Percentiles rank a stretch among this genome's conserved stretches.
Evolutionary conservation across 2,888 invertebrate genomes (phyloP).

Genomic region (Apamea crenata): DNA sequence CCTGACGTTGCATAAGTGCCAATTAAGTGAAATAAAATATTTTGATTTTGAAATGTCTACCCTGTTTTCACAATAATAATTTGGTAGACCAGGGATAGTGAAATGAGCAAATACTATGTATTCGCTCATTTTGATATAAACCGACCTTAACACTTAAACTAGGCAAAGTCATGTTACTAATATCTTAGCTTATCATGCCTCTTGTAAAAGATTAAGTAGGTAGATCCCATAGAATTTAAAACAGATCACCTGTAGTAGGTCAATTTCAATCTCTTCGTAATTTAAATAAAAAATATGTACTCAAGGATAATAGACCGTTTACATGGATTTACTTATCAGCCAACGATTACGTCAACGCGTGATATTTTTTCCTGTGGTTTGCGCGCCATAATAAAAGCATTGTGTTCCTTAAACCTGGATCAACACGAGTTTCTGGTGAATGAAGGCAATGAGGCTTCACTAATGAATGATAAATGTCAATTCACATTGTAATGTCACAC

Average conservation of each 20-base stretch:
- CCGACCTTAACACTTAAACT: not conserved
- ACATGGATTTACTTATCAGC: constrained; percentile 40
- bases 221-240: not conserved
- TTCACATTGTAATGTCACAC: constrained; percentile 21
- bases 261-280: constrained; percentile 17
- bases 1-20: too few species aligned
- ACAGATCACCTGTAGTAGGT: not conserved
- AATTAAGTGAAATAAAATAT: too few species aligned
- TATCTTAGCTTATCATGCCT: not conserved
- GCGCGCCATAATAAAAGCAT: constrained; percentile 15
- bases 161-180: not conserved
- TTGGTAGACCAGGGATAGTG: not conserved
- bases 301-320: constrained; percentile 52
- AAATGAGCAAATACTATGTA: too few species aligned
- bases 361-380: constrained; percentile 35
- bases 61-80: not conserved
- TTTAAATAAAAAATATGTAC: constrained; percentile 30
- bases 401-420: constrained; percentile 27
- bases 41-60: too few species aligned
- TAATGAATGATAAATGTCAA: constrained; percentile 52
- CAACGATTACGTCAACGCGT: constrained; percentile 33
- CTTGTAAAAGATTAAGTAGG: not conserved
- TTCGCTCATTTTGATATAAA: not conserved
- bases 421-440: constrained; percentile 22
- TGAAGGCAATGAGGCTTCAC: constrained; percentile 45